A percentile compares a stretch with the other conserved stretches of the same genome.
These are phyloP conservation scores for Orchestia grillus DNA, from an alignment of 1,140 invertebrate species.

Conservation along the genomic window DNA sequence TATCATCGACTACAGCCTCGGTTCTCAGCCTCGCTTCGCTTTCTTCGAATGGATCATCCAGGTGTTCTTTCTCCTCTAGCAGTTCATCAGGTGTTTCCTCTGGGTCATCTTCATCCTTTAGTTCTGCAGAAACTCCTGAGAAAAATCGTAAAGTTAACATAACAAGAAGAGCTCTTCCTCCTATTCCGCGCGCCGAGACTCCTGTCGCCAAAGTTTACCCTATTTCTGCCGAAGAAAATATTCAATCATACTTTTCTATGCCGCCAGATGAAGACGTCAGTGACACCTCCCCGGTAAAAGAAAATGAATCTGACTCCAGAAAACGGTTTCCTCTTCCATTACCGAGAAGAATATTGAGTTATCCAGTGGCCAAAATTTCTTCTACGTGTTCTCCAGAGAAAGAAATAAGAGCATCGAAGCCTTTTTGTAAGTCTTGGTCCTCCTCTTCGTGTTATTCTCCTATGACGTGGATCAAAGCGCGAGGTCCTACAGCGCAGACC, in stretches of 20 bases:
- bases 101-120: constrained; percentile 2
- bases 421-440: constrained; percentile 39
- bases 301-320: neutral
- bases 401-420: neutral
- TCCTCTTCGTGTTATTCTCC: constrained; percentile 26
- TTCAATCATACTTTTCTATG: constrained; percentile 35
- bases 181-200: neutral
- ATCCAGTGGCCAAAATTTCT: neutral
- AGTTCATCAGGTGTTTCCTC: constrained; percentile 41
- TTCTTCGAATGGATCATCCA: constrained; percentile 27
- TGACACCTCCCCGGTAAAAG: too few species aligned
- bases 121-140: constrained; percentile 11
- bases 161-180: neutral
- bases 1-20: constrained; percentile 32
- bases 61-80: constrained; percentile 32
- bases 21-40: constrained; percentile 19
- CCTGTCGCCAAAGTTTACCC: constrained; percentile 36
- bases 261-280: neutral
- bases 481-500: neutral
- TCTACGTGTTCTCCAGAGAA: constrained; percentile 1
- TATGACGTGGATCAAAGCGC: neutral
- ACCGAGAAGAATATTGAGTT: neutral
- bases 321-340: neutral
- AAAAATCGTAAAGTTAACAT: constrained; percentile 7
- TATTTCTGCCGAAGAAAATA: constrained; percentile 48